Evolutionary conservation across 2,888 invertebrate genomes (phyloP), one percentile per base, ranked within the genome.

Genomic region (Torymus tubicola): DNA sequence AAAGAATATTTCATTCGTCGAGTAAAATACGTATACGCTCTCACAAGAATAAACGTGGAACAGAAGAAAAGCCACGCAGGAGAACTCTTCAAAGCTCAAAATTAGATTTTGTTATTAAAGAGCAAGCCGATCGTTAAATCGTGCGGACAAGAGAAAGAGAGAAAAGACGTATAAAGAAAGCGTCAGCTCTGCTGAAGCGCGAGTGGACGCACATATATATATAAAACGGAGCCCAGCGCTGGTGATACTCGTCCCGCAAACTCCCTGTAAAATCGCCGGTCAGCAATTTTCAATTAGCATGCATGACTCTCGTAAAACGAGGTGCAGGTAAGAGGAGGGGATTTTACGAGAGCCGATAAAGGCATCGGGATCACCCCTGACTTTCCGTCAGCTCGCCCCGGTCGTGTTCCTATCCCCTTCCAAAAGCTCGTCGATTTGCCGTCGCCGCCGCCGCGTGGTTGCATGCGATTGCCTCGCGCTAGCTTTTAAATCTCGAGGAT

Each of bases 231-330:
- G 65, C 68, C 71, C 76, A 64, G 68, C 69, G 80, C 80, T 75
- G 72, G 52, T 63, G 42, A 31, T 31, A 31, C 73, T 68, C 50
- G 65, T 72, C 72, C 58, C 52, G 64, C 64, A 74, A 69, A 69
- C 58, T 74, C 61, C 57, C 69, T 73, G 64, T 76, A 80, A 80
- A 80, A 71, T 80, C 50, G 65, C 52, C 70, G 80, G 83, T 83
- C 84, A 81, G 82, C 83, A 82, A 84, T 85, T 85, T 86, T 86
- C 85, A 87, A 86, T 86, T 87, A 86, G 82, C 84, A 82, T 81
- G 82, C 84, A 84, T 81, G 79, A 70, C 82, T 75, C 60, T 86
- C 83, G 83, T 87, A 84, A 86, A 86, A 67, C 53, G 60, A 18
- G 16, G 13, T n/a, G 10, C 18, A 57, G 12, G 53, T n/a, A 4